Conservation (phyloP, 2,888 invertebrate species). For the Hemaris fuciformis region DNA sequence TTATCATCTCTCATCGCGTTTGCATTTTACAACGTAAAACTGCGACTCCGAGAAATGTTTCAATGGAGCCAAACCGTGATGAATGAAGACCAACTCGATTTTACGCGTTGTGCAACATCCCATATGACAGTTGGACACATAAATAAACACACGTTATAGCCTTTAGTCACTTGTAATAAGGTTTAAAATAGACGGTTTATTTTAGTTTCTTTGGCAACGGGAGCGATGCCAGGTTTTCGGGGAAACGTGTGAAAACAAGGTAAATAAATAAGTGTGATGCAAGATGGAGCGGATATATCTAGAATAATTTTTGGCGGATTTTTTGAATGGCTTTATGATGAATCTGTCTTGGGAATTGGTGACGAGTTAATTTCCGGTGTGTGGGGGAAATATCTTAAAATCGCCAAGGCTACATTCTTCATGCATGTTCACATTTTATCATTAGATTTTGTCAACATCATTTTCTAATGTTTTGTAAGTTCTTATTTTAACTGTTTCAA, state of each 20-base stretch:
- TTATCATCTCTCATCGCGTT: background rate
- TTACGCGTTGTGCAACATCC: conserved; percentile 4
- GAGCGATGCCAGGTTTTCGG: conserved; percentile 56
- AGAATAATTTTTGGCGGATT: conserved; percentile 28
- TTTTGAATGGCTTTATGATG: background rate
- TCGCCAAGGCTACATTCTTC: too few relatives aligned
- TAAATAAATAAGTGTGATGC: conserved; percentile 58
- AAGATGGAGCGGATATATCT: conserved; percentile 43
- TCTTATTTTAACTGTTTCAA: too few relatives aligned
- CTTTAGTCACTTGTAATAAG: conserved; percentile 14
- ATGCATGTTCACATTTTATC: too few relatives aligned
- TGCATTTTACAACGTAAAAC: background rate
- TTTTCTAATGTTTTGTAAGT: too few relatives aligned
- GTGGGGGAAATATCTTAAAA: background rate
- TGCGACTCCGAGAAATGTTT: conserved; percentile 1
- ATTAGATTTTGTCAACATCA: too few relatives aligned
- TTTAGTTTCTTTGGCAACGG: conserved; percentile 35
- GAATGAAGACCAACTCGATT: conserved; percentile 23
- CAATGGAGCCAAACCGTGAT: conserved; percentile 23
- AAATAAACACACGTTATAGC: conserved; percentile 14
- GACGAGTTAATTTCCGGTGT: background rate
- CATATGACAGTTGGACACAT: background rate
- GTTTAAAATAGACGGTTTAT: conserved; percentile 20
- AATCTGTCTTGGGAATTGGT: background rate
- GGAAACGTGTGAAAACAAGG: conserved; percentile 39